Conservation (phyloP, 37 sponge, comb jelly and placozoan genomes). For the Corticium candelabrum region DNA sequence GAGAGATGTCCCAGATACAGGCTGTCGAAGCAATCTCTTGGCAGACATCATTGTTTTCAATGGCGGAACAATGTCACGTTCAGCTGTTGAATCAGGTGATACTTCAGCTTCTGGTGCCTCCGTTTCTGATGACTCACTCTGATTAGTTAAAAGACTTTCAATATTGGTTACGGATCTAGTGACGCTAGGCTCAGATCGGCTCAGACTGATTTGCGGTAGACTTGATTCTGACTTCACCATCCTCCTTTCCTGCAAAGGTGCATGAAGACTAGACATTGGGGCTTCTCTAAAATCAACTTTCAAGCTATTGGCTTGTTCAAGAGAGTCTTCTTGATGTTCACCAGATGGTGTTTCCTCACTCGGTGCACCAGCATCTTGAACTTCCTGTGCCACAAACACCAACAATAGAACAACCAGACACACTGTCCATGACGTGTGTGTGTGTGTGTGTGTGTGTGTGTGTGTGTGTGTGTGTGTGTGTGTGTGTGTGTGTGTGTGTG, state of each 20-base stretch:
- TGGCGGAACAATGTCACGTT: background rate
- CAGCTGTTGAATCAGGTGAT: background rate
- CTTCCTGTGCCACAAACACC: background rate
- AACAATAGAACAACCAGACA: background rate
- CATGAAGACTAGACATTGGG: too few species aligned
- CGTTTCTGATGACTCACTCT: too few species aligned
- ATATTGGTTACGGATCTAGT: too few species aligned
- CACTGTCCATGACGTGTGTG: constrained; percentile 2
- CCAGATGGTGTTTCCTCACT: background rate
- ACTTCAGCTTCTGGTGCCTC: background rate
- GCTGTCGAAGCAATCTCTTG: background rate
- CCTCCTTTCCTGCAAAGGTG: too few species aligned
- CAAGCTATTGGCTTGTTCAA: constrained; percentile 61
- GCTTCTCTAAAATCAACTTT: too few species aligned
- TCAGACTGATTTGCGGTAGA: too few species aligned
- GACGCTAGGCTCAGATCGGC: too few species aligned
- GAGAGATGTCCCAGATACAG: background rate
- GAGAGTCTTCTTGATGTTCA: background rate
- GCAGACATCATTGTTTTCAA: background rate
- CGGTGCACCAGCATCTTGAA: background rate
- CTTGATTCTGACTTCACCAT: too few species aligned
- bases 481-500: constrained; percentile 27
- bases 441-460: constrained; percentile 11
- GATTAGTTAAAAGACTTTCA: too few species aligned
- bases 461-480: constrained; percentile 12